phyloP scores from a whole-genome alignment of 2,797 vertebrate species.

The Rhadinocentrus ornatus region DNA sequence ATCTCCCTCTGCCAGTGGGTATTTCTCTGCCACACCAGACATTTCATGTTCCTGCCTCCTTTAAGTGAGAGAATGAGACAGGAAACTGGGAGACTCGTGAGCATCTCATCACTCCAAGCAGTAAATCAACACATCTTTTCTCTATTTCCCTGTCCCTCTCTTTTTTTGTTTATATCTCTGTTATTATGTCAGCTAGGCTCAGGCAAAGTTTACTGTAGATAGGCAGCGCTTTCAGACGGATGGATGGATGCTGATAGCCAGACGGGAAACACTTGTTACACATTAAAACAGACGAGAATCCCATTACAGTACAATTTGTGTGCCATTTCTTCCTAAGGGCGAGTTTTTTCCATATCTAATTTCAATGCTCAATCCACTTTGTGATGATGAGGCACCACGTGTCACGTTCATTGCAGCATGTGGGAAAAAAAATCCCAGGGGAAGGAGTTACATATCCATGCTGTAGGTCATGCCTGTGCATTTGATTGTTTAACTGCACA shows the following conservation, averaged over 20 bases:
- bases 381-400: slow-evolving; percentile 47
- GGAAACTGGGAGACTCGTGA: slow-evolving; percentile 48
- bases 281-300: slow-evolving; percentile 53
- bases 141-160: not conserved
- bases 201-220: slow-evolving; percentile 36
- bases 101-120: slow-evolving; percentile 47
- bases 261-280: slow-evolving; percentile 64
- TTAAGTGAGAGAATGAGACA: slow-evolving; percentile 55
- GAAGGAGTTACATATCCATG: slow-evolving; percentile 6
- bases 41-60: slow-evolving; percentile 48
- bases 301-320: slow-evolving; percentile 47
- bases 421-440: slow-evolving; percentile 18
- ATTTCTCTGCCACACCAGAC: slow-evolving; percentile 59
- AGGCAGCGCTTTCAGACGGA: slow-evolving; percentile 30
- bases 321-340: slow-evolving; percentile 45
- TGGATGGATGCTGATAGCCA: slow-evolving; percentile 6
- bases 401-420: slow-evolving; percentile 37
- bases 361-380: slow-evolving; percentile 55
- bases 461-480: not conserved
- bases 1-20: slow-evolving; percentile 52
- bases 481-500: slow-evolving; percentile 29
- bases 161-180: slow-evolving; percentile 41
- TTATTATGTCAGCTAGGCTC: slow-evolving; percentile 45
- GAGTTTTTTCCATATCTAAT: slow-evolving; percentile 43
- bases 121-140: slow-evolving; percentile 28